Evolutionary conservation across 2,888 invertebrate species (phyloP).

Genomic region (Cerastoderma edule): DNA sequence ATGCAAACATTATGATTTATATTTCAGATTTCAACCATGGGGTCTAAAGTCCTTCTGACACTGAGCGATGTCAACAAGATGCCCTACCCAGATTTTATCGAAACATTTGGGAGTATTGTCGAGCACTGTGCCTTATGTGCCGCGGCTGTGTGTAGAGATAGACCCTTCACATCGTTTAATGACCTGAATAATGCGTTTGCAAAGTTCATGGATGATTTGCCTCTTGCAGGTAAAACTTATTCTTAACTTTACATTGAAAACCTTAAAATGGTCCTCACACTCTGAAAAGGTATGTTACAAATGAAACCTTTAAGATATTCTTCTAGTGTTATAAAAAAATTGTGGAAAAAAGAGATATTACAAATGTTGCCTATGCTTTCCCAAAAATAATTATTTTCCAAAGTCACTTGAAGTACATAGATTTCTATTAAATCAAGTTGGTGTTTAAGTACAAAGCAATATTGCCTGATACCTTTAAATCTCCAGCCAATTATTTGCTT

Average conservation of each 20-base stretch:
- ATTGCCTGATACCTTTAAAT: too few relatives aligned
- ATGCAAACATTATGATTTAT: too few relatives aligned
- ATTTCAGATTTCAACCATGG: too few relatives aligned
- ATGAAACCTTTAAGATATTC: background rate
- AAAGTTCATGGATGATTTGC: constrained; percentile 59
- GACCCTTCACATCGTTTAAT: constrained; percentile 56
- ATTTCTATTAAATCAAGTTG: too few relatives aligned
- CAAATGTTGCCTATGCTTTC: background rate
- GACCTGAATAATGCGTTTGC: constrained; percentile 40
- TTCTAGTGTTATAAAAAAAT: background rate
- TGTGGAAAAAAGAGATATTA: background rate
- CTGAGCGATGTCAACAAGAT: constrained; percentile 47
- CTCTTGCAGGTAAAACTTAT: constrained; percentile 54
- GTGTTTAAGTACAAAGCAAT: too few relatives aligned
- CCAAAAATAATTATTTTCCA: background rate
- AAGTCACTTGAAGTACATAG: too few relatives aligned
- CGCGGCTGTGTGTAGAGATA: constrained; percentile 58
- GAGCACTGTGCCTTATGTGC: constrained; percentile 64
- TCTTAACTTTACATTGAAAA: too few relatives aligned
- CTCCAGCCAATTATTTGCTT: too few relatives aligned
- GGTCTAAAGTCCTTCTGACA: background rate
- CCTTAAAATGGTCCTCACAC: background rate
- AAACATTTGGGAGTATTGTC: constrained; percentile 64
- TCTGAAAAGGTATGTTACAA: background rate
- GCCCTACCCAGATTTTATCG: constrained; percentile 58